Base-by-base conservation (phyloP, 1,140 invertebrate genomes). In the Ericerus pela region DNA sequence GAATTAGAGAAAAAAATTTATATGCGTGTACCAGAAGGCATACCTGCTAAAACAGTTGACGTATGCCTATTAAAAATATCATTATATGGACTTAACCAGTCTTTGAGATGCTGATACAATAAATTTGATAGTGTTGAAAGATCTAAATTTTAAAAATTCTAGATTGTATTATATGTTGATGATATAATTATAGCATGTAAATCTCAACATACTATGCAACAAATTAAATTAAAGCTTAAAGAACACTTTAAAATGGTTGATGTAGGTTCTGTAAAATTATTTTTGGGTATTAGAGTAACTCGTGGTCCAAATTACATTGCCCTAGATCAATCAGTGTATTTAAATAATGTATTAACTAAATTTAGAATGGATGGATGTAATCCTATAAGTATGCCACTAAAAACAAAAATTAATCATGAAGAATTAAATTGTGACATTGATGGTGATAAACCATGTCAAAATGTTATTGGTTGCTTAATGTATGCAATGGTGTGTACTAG, bases 1-100 rank as follows among this genome's bases (percentile, higher is more conserved):
- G 51, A 63, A 1, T 58, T 72, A 33, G 59, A 72, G 4, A 67
- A 73, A 60, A 62, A 65, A 51, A 62, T 72, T 12, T 71, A 65
- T 54, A 72, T 72, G 64, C 43, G 67, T 29, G 63, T 67, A 54
- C 68, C 69, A 22, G 31, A 66, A 51, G 64, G 61, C 33, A 63
- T 63, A 38, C 30, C 14, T 27, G 37, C 31, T 36, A 58, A 24
- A n/a, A 33, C 20, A 38, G 12, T 58, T 27, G 52, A 58, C 10
- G 60, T 62, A 1, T 64, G 60, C 29, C 24, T 43, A 43, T 36
- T 63, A 4, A 54, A 56, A 11, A 62, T 60, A 36, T 24, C 60
- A 22, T 11, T 61, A 1, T 57, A 61, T 47, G 54, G 58, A 14
- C 28, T 61, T 22, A 61, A 59, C 28, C 58, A 58, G 38, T 20